Base-by-base conservation (phyloP, 2,888 invertebrate genomes). In the Ecliptopera silaceata region DNA sequence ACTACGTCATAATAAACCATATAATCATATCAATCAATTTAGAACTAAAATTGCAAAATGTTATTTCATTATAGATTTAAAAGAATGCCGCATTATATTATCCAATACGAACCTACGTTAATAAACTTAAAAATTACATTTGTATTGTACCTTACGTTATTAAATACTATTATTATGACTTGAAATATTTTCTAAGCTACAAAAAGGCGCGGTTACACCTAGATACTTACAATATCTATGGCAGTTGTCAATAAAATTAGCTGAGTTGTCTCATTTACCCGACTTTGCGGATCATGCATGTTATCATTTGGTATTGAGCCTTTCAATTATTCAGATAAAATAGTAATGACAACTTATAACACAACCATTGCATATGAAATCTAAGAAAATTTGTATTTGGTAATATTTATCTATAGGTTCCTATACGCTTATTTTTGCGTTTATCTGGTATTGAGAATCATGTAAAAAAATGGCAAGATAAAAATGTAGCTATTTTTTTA, bases 161-260 rank as follows among this genome's bases (percentile, higher is more conserved):
- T 82, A 87, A 87, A 89, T 88, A 90, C 88, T 90, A 89, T 84
- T 80, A 84, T 87, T 86, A 89, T 91, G 90, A 90, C 90, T 90
- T 83, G 82, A 86, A 85, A 86, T 88, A 88, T 88, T 80, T 76
- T 80, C 68, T 77, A 77, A 65, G 56, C 72, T 77, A 75, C 52
- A 57, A 61, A 64, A 68, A 79, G 79, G 79, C 80, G 78, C 77
- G 75, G 75, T 80, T 81, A 83, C 68, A 78, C 71, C 82, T 88
- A 88, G 74, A 79, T 86, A 72, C 88, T 90, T 89, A 91, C 83
- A 84, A 83, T 91, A 26, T 8, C 26, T 26, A 91, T 91, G 91
- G 91, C 91, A 90, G 91, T 91, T 87, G 84, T 88, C 86, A 84
- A 84, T 84, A 86, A 54, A 80, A 88, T 88, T 91, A 91, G 90